Percentiles rank a stretch among this genome's conserved stretches.
Conservation (phyloP, 2,113 vertebrate species). For the Forbesichthys agassizii region DNA sequence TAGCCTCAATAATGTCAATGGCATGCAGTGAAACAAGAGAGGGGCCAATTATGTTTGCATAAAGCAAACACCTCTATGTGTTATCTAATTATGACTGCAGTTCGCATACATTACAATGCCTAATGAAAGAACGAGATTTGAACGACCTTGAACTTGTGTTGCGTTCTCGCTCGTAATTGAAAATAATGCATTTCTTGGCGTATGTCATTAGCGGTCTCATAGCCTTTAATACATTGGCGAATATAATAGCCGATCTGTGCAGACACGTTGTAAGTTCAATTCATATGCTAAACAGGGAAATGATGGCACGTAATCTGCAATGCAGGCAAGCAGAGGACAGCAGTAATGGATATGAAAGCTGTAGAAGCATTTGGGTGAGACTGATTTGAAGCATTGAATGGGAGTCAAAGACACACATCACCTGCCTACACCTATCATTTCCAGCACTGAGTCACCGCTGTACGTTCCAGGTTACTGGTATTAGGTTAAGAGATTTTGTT, state of each 20-base stretch:
- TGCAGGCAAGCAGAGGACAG: conserved; percentile 24
- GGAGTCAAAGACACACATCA: not conserved
- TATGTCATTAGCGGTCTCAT: conserved; percentile 20
- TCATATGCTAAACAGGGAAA: conserved; percentile 59
- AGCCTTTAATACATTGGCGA: conserved; percentile 26
- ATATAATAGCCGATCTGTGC: conserved; percentile 43
- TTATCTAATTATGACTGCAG: conserved; percentile 39
- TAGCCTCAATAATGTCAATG: too few relatives aligned
- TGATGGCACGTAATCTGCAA: conserved; percentile 52
- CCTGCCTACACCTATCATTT: conserved; percentile 29
- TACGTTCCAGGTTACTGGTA: not conserved
- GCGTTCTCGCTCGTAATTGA: conserved; percentile 40
- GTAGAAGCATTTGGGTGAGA: conserved; percentile 29
- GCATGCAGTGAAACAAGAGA: conserved; percentile 2
- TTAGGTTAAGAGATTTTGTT: too few relatives aligned
- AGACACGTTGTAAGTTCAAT: conserved; percentile 27
- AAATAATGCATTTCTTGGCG: conserved; percentile 37
- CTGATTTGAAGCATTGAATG: not conserved
- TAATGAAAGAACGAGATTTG: conserved; percentile 36
- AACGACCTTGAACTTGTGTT: conserved; percentile 27
- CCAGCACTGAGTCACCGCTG: conserved; percentile 44
- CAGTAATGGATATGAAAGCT: conserved; percentile 45
- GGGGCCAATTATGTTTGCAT: conserved; percentile 15
- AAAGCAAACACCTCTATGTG: conserved; percentile 15
- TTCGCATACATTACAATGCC: conserved; percentile 27